Conservation (phyloP, 2,113 vertebrate species). For the Leucoraja erinaceus region DNA sequence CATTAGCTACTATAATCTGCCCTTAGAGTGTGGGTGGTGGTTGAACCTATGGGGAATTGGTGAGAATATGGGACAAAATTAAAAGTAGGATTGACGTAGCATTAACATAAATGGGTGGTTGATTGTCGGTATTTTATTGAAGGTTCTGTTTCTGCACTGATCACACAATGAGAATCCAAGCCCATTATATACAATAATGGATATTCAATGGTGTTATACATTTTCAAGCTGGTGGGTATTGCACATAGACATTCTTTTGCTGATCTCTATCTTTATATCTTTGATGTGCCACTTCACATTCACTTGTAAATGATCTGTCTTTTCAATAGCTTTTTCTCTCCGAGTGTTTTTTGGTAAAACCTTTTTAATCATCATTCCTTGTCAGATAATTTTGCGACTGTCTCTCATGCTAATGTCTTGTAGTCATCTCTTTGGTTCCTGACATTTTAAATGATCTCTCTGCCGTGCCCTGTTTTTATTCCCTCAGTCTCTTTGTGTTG, state of each 20-base stretch:
- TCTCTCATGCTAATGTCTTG: background rate
- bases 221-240: background rate
- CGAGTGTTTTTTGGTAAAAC: background rate
- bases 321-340: background rate
- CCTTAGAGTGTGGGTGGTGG: no score
- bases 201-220: background rate
- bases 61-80: no score
- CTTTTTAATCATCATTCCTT: background rate
- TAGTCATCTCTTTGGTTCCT: background rate
- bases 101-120: no score
- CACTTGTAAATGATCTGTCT: background rate
- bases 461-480: background rate
- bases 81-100: no score
- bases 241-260: background rate
- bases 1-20: no score
- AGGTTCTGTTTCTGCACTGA: no score
- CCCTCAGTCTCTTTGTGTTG: background rate
- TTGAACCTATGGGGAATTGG: no score
- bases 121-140: no score
- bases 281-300: background rate
- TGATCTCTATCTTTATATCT: background rate
- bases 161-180: no score
- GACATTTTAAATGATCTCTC: background rate
- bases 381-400: background rate
- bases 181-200: background rate